A percentile compares a stretch with the other conserved stretches of the same genome.
These are phyloP conservation scores for Virgularia gustaviana DNA, from an alignment of 92 coral and sea anemone genomes.

Conservation along the genomic window DNA sequence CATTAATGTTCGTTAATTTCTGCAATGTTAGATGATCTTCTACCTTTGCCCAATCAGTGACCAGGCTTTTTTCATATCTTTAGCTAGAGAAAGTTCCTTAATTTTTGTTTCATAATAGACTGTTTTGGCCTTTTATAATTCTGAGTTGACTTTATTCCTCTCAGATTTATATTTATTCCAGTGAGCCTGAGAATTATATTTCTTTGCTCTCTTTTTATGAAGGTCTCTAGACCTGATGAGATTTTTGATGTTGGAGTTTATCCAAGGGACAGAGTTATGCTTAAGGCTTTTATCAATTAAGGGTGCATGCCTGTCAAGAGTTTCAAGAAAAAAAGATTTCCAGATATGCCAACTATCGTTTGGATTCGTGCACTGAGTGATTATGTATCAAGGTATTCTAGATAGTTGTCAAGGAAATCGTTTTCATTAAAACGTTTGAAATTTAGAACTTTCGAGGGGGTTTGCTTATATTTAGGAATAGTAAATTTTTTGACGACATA, in stretches of 20 bases:
- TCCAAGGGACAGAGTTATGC: constrained; percentile 29
- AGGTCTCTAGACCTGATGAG: too few species aligned
- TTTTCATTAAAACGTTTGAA: neutral
- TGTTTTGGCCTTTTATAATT: neutral
- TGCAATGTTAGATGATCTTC: neutral
- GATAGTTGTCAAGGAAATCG: constrained; percentile 1
- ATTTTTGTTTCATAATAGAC: neutral
- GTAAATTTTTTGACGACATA: constrained; percentile 37
- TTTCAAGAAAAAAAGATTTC: constrained; percentile 34
- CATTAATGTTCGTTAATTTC: too few species aligned
- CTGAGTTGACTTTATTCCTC: neutral
- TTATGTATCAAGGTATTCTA: neutral
- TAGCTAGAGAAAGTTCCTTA: constrained; percentile 1
- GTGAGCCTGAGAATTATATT: neutral
- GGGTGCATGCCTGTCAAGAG: constrained; percentile 47
- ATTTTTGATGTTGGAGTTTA: too few species aligned
- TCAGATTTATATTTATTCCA: neutral
- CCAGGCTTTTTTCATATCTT: neutral
- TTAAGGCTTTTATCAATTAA: constrained; percentile 12
- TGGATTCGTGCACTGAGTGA: neutral
- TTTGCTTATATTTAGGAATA: constrained; percentile 19
- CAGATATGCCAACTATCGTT: constrained; percentile 45
- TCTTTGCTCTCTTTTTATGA: neutral
- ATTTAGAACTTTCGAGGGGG: neutral
- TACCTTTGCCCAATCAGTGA: neutral